Evolutionary conservation across 2,888 invertebrate genomes (phyloP), one percentile per base, ranked within the genome.

Genomic region (Brachyptera putata): DNA sequence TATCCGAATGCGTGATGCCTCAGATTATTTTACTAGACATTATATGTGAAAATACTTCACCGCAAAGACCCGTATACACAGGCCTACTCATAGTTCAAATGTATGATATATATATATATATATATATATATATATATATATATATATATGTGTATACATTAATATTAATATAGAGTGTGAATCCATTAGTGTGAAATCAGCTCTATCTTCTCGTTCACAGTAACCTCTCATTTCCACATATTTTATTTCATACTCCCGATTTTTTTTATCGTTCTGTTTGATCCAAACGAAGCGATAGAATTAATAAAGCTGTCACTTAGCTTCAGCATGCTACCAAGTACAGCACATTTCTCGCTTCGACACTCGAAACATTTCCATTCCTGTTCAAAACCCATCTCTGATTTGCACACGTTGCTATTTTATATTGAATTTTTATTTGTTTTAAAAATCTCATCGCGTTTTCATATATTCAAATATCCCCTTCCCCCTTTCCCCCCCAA

Each of bases 261-360:
- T 21, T 41, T 49, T 49, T 53, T 18, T 18, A 13, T 53, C 34
- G 16, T 37, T 18, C 16, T 53, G 18, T 36, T 53, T 18, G 37
- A 53, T 46, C 21, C 53, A 34, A 53, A 53, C 53, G 34, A 34
- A 36, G 34, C 53, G 34, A 36, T 53, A 9, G 34, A 85, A 85
- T 85, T 85, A 85, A 85, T 85, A 85, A 84, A 84, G 83, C 83
- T 84, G 85, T 84, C 84, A 84, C 82, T 84, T 82, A 80, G 81
- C 79, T 78, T 77, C 74, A 74, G 24, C 46, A 46, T 53, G 30
- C 18, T 18, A 36, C 34, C 53, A 18, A 21, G 21, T 53, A 34
- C 2, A 36, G 18, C 34, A 53, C 53, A 53, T 53, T 53, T 53
- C 34, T 53, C 53, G 53, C 36, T 53, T 53, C 36, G 53, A 16